A percentile compares a stretch with the other conserved stretches of the same genome.
Conservation (phyloP, 1,140 invertebrate species). For the Heliothis subflexa region DNA sequence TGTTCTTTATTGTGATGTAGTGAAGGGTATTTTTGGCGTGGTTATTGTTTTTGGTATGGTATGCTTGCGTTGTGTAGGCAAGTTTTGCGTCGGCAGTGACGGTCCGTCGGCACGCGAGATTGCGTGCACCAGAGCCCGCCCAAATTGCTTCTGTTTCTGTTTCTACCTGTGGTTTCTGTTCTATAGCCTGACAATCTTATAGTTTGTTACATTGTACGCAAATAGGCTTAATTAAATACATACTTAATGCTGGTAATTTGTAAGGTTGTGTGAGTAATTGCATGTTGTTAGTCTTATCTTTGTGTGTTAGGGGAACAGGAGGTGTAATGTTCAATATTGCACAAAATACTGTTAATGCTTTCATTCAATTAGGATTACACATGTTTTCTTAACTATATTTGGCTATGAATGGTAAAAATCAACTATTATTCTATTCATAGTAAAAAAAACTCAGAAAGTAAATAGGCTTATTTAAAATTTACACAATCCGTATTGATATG, state of each 20-base stretch:
- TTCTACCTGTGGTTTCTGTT: constrained; percentile 54
- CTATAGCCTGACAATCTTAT: constrained; percentile 44
- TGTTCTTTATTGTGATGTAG: constrained; percentile 40
- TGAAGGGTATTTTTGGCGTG: constrained; percentile 39
- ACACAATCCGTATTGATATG: too few species aligned
- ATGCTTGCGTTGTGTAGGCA: constrained; percentile 61
- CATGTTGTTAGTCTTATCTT: constrained; percentile 11
- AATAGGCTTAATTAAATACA: constrained; percentile 41
- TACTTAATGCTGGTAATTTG: constrained; percentile 26
- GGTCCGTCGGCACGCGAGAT: constrained; percentile 77
- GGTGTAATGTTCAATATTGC: neutral
- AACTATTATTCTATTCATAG: too few species aligned
- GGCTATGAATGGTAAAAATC: too few species aligned
- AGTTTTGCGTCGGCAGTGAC: constrained; percentile 62
- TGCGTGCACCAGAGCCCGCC: constrained; percentile 67
- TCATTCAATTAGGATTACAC: too few species aligned
- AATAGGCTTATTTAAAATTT: too few species aligned
- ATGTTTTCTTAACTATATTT: too few species aligned
- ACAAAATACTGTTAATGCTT: too few species aligned
- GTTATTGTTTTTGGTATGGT: constrained; percentile 28
- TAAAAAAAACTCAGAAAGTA: too few species aligned
- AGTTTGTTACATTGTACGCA: constrained; percentile 53
- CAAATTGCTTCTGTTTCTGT: constrained; percentile 53
- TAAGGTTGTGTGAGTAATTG: neutral
- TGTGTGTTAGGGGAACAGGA: constrained; percentile 21